phyloP scores from a whole-genome alignment of 2,113 vertebrate species.

The Ovibos moschatus region DNA sequence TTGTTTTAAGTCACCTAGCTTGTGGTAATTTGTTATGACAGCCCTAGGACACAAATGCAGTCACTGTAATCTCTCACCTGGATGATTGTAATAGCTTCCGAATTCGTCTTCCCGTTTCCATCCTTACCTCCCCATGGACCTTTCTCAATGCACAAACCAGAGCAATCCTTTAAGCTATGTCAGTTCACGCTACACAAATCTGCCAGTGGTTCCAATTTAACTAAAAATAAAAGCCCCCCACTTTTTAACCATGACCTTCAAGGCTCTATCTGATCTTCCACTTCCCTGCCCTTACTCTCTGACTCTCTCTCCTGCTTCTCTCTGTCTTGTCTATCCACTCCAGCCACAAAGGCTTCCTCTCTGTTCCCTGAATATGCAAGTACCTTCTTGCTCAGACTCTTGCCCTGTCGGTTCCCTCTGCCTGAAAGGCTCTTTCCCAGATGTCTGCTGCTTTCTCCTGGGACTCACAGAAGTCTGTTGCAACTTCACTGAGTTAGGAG shows the following conservation, averaged over 20 bases:
- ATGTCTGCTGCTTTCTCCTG: neutral
- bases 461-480: neutral
- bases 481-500: neutral
- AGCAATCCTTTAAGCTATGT: neutral
- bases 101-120: neutral
- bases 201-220: neutral
- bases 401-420: neutral
- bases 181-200: neutral
- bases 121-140: neutral
- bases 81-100: neutral
- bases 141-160: neutral
- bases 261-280: neutral
- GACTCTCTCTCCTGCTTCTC: neutral
- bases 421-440: neutral
- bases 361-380: neutral
- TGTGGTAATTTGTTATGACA: neutral
- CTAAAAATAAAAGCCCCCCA: neutral
- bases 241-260: neutral
- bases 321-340: neutral
- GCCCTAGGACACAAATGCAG: neutral
- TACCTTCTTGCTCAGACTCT: too few relatives aligned
- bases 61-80: neutral
- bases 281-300: neutral
- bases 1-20: neutral
- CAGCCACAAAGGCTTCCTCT: neutral